These are phyloP conservation scores for Asobara japonica DNA, from an alignment of 1,140 invertebrate genomes.

Conservation along the genomic window DNA sequence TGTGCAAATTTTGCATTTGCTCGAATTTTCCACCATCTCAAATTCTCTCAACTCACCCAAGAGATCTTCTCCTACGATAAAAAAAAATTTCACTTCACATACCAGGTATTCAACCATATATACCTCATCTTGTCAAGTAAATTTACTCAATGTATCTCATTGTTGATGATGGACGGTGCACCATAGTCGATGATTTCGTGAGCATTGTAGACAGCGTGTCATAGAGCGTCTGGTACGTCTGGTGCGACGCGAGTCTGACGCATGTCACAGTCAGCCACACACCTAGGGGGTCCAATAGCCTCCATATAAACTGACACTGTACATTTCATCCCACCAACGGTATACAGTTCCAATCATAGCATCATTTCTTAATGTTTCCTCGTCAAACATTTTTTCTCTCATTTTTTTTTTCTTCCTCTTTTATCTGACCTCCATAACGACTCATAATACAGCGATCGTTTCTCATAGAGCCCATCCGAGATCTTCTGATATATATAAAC, in stretches of 20 bases:
- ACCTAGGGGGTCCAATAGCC: slow-evolving; percentile 44
- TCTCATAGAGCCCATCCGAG: neutral
- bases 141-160: neutral
- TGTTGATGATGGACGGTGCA: neutral
- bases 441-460: slow-evolving; percentile 18
- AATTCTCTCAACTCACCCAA: too few relatives aligned
- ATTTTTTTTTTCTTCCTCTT: slow-evolving; percentile 34
- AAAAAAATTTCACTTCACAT: too few relatives aligned
- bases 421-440: slow-evolving; percentile 20
- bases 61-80: too few relatives aligned
- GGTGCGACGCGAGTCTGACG: slow-evolving; percentile 18
- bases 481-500: slow-evolving; percentile 13
- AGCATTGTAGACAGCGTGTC: slow-evolving; percentile 2
- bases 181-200: slow-evolving; percentile 20
- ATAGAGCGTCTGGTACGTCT: neutral
- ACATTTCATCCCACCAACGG: slow-evolving; percentile 32
- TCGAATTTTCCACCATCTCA: too few relatives aligned
- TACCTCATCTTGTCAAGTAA: too few relatives aligned
- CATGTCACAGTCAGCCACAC: slow-evolving; percentile 31
- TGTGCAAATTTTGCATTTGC: too few relatives aligned
- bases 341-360: slow-evolving; percentile 22
- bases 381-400: slow-evolving; percentile 4
- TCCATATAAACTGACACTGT: neutral
- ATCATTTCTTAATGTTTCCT: slow-evolving; percentile 9
- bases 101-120: too few relatives aligned